phyloP scores from a whole-genome alignment of 2,113 vertebrate genomes.

The Elaphurus davidianus region DNA sequence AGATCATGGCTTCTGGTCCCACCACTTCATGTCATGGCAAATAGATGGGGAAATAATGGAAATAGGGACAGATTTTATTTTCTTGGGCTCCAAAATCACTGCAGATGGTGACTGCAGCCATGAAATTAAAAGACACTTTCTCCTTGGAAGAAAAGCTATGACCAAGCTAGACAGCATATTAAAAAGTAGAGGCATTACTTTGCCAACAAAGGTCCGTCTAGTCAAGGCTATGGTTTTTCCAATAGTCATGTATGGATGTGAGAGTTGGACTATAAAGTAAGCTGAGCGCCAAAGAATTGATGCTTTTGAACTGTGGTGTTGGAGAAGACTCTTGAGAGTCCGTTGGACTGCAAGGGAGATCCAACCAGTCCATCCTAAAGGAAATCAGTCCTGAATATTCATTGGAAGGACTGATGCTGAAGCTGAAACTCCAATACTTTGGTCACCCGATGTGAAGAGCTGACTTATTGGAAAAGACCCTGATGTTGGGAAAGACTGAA shows the following conservation, averaged over 20 bases:
- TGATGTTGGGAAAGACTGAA: neutral
- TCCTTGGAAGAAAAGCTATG: neutral
- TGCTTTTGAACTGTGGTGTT: neutral
- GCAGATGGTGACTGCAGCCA: neutral
- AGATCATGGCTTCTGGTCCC: neutral
- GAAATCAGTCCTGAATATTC: neutral
- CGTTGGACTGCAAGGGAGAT: neutral
- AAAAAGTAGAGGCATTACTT: neutral
- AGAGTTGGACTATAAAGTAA: neutral
- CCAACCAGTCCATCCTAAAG: neutral
- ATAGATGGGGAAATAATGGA: neutral
- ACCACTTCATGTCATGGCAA: neutral
- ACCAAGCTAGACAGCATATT: neutral
- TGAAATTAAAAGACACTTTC: neutral
- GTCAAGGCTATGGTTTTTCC: neutral
- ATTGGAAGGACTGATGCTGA: neutral
- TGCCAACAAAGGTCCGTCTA: neutral
- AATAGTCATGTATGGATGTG: neutral
- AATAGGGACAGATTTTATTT: neutral
- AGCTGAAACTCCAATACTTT: neutral
- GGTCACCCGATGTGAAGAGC: neutral
- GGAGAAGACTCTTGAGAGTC: neutral
- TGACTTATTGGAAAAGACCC: neutral
- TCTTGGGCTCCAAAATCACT: neutral
- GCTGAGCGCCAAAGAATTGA: neutral